Conservation (phyloP, 2,113 vertebrate species). For the Sciurus niger region DNA sequence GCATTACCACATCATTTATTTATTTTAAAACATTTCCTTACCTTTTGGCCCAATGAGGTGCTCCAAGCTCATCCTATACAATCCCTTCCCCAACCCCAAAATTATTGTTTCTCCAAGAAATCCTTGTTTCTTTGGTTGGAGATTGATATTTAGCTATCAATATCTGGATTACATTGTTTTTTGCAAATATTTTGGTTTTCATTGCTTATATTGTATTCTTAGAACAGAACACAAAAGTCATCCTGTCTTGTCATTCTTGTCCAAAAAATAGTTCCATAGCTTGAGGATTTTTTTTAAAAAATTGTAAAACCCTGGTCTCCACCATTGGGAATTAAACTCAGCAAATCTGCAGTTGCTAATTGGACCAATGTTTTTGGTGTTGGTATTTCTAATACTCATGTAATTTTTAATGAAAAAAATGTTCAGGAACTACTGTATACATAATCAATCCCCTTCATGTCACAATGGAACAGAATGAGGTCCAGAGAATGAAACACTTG, state of each 20-base stretch:
- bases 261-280: background rate
- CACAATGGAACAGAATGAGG: background rate
- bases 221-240: background rate
- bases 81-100: background rate
- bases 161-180: background rate
- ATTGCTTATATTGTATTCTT: background rate
- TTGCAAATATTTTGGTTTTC: background rate
- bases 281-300: background rate
- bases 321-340: background rate
- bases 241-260: background rate
- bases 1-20: background rate
- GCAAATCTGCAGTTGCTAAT: background rate
- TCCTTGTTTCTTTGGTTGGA: background rate
- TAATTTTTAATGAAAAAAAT: conserved; percentile 20
- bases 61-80: background rate
- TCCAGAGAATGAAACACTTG: background rate
- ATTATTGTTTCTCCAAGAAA: background rate
- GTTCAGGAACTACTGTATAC: background rate
- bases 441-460: background rate
- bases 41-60: background rate
- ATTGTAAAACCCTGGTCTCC: background rate
- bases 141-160: background rate
- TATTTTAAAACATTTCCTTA: background rate
- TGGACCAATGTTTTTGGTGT: background rate
- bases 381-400: background rate